These are phyloP conservation scores for Crotalus horridus DNA, from an alignment of 2,113 vertebrate species.

Conservation along the genomic window DNA sequence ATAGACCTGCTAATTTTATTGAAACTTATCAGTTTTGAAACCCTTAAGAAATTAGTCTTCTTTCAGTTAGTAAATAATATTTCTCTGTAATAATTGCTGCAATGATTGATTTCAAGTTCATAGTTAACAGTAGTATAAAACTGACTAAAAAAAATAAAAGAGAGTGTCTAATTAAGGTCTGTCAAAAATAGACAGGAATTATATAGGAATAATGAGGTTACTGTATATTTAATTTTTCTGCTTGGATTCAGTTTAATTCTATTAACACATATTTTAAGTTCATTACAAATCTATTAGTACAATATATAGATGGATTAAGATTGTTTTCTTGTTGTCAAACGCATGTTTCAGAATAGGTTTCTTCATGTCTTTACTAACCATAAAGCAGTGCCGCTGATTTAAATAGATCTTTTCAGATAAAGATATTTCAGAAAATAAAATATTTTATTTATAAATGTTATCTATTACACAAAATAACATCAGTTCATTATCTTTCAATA, in stretches of 20 bases:
- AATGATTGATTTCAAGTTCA: not conserved
- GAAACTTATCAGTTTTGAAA: not conserved
- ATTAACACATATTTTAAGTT: conserved; percentile 3
- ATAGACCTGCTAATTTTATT: not conserved
- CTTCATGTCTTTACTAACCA: not conserved
- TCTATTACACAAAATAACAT: not conserved
- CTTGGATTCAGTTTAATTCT: conserved; percentile 22
- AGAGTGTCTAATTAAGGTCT: not conserved
- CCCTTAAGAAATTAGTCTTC: not conserved
- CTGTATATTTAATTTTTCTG: not conserved
- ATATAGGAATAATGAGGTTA: conserved; percentile 14
- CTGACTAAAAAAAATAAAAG: not conserved
- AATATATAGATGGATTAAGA: not conserved
- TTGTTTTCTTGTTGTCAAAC: not conserved
- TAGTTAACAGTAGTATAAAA: not conserved
- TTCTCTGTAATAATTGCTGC: not conserved
- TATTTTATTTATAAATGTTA: not conserved
- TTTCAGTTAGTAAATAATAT: not conserved
- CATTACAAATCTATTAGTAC: not conserved
- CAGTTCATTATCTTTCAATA: not conserved
- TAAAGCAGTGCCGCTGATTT: not conserved
- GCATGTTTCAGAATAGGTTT: not conserved
- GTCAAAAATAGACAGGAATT: not conserved
- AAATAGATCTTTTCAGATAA: not conserved
- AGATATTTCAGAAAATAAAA: not conserved